Percentiles rank a stretch among this genome's conserved stretches.
These are phyloP conservation scores for Garrulus glandarius DNA, from an alignment of 2,797 vertebrate species.

Conservation along the genomic window DNA sequence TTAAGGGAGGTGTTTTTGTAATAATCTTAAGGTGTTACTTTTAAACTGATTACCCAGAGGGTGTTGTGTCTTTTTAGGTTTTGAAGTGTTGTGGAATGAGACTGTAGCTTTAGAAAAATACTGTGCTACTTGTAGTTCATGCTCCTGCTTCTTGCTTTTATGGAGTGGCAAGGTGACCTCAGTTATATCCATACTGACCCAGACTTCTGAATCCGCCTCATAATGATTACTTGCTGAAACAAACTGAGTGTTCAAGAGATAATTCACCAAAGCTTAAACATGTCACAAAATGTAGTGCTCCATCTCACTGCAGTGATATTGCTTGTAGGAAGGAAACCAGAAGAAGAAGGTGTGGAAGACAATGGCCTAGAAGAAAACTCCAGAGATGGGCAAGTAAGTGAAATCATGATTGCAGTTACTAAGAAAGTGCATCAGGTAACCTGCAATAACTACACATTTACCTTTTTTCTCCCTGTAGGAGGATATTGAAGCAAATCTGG, in stretches of 20 bases:
- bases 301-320: neutral
- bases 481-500: slow-evolving; percentile 84
- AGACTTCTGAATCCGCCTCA: neutral
- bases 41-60: neutral
- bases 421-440: neutral
- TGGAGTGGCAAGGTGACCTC: neutral
- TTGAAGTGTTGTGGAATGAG: neutral
- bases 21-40: neutral
- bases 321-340: slow-evolving; percentile 80
- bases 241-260: neutral
- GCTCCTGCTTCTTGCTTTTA: neutral
- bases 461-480: slow-evolving; percentile 70
- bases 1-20: neutral
- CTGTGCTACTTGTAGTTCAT: neutral
- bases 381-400: slow-evolving; percentile 84
- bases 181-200: neutral
- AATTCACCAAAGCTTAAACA: neutral
- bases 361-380: slow-evolving; percentile 88
- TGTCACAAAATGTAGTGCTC: neutral
- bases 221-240: neutral
- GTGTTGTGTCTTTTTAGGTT: neutral
- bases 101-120: neutral
- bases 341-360: slow-evolving; percentile 87
- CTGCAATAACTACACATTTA: neutral
- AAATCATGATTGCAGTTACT: neutral